Percentiles rank a stretch among this genome's conserved stretches.
These are phyloP conservation scores for Eutrigla gurnardus DNA, from an alignment of 2,797 vertebrate species.

Conservation along the genomic window DNA sequence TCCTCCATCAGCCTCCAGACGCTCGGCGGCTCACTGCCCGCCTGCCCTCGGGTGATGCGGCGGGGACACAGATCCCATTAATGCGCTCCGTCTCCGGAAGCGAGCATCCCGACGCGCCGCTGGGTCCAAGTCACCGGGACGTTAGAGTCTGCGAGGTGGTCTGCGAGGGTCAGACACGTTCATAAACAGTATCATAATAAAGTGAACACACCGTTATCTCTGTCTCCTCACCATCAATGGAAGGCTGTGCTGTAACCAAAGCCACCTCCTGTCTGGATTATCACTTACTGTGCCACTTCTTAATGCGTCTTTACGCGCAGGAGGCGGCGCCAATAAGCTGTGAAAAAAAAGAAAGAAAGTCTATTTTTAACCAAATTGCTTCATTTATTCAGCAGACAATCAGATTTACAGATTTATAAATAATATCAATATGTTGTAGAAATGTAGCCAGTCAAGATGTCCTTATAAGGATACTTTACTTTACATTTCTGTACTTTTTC, in stretches of 20 bases:
- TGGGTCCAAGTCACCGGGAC: not conserved
- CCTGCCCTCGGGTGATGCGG: constrained; percentile 43
- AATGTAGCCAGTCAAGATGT: no score
- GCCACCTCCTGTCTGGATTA: constrained; percentile 65
- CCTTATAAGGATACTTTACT: no score
- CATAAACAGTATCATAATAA: not conserved
- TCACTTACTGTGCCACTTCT: constrained; percentile 56
- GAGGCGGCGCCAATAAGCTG: constrained; percentile 65
- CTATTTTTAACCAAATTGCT: constrained; percentile 57
- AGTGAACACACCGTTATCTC: not conserved
- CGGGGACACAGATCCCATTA: constrained; percentile 40
- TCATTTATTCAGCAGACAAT: constrained; percentile 12
- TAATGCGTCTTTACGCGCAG: constrained; percentile 73
- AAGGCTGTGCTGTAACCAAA: constrained; percentile 27
- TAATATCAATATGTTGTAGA: no score
- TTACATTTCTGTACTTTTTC: no score
- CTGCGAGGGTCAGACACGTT: not conserved
- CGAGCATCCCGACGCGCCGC: constrained; percentile 25
- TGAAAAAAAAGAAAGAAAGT: constrained; percentile 17
- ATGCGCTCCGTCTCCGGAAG: constrained; percentile 16
- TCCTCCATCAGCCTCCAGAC: constrained; percentile 71
- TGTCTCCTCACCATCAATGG: constrained; percentile 29
- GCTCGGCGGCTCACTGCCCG: constrained; percentile 42
- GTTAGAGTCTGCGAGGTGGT: not conserved
- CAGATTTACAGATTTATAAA: not conserved